Conservation (phyloP, 1,140 invertebrate species). For the Tetragonula clypearis region DNA sequence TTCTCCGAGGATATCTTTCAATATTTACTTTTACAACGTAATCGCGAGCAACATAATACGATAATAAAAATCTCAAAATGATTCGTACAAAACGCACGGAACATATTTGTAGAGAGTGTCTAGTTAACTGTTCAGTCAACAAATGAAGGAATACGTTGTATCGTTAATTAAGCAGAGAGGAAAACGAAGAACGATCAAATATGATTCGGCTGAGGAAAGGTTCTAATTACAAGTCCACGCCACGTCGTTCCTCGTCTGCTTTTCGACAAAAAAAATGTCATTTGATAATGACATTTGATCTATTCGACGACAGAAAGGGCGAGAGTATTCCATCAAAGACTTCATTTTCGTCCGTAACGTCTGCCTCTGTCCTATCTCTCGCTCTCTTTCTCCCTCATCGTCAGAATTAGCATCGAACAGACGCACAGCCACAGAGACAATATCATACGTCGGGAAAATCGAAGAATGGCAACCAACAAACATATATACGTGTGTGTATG, state of each 20-base stretch:
- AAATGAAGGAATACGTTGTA: neutral
- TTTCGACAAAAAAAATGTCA: neutral
- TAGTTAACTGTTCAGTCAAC: neutral
- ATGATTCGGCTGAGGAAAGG: too few species aligned
- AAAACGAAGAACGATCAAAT: neutral
- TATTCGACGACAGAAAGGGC: neutral
- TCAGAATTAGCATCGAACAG: neutral
- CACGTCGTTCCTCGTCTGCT: neutral
- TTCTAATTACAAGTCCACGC: neutral
- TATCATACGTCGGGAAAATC: constrained; percentile 35
- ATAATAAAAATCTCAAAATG: too few species aligned
- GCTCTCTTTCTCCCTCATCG: neutral
- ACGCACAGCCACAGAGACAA: constrained; percentile 14
- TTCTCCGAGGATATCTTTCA: too few species aligned
- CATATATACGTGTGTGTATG: neutral
- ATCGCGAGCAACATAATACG: too few species aligned
- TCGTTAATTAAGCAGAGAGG: neutral
- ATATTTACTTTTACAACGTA: too few species aligned
- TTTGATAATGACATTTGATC: constrained; percentile 16
- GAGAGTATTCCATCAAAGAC: neutral
- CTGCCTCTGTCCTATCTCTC: too few species aligned
- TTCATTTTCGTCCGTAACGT: neutral
- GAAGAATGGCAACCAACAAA: constrained; percentile 31
- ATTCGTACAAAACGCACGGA: too few species aligned
- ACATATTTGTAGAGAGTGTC: too few species aligned